Conservation (phyloP, 2,797 vertebrate species). For the Aselliscus stoliczkanus region DNA sequence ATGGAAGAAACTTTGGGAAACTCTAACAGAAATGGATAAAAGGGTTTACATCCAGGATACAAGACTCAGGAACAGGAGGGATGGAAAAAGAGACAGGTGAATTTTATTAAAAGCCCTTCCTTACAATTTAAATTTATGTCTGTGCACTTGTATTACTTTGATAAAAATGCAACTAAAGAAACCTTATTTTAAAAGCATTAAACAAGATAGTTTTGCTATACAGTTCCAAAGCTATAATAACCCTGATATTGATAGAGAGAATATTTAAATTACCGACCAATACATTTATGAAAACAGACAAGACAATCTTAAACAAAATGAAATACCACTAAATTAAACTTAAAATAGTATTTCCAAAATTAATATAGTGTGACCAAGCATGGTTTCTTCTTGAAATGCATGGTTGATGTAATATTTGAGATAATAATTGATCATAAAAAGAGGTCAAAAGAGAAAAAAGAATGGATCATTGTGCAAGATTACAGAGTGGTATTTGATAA, state of each 20-base stretch:
- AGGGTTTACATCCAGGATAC: background rate
- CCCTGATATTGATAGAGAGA: background rate
- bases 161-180: conserved; percentile 38
- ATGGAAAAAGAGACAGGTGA: background rate
- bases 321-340: background rate
- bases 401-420: conserved; percentile 18
- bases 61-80: background rate
- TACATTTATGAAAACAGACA: background rate
- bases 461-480: background rate
- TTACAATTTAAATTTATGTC: conserved; percentile 19
- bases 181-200: background rate
- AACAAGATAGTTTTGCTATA: background rate
- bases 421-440: background rate
- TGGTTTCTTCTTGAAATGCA: background rate
- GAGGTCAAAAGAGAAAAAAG: background rate
- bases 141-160: background rate
- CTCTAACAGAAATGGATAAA: background rate
- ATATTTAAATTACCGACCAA: conserved; percentile 27
- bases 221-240: conserved; percentile 16
- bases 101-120: background rate
- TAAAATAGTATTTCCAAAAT: conserved; percentile 30
- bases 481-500: background rate
- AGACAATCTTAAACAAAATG: conserved; percentile 39
- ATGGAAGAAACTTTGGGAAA: background rate
- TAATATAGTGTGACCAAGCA: background rate